Evolutionary conservation across 2,113 vertebrate genomes (phyloP), one percentile per base, ranked within the genome.

Genomic region (Pygoscelis adeliae): DNA sequence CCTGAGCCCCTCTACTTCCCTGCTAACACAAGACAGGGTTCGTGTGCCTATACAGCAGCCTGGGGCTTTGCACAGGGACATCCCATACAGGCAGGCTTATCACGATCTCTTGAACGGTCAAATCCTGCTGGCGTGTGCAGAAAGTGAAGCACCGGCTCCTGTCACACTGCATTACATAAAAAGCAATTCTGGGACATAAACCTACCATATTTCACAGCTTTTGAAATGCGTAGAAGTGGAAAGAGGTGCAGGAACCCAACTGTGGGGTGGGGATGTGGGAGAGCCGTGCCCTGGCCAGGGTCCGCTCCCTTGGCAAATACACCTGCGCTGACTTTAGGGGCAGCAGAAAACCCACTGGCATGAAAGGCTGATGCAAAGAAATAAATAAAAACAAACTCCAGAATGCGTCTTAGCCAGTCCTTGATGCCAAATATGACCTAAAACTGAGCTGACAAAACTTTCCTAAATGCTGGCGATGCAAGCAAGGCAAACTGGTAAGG

Each of bases 91-190:
- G 12, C 9, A 16, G 34, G 2, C 42, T 76, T 34, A 9, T 12
- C 62, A 20, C 0, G 0, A 49, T 12, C 42, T 73, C 47, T 15
- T 7, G 18, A 47, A 59, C 0, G 4, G 15, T 20, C 62, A 56
- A 9, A 38, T 34, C 71, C 55, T 34, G 18, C 8, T 5, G 25
- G 18, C 5, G 1, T 0, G 0, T 1, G 27, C 13, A 29, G 4
- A 8, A 27, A 26, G 38, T 0, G 6, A 30, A 91, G 26, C 56
- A 14, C 38, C 15, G 4, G 46, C 40, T 83, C 34, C 49, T 19
- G 38, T 25, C 16, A 11, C 12, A 3, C 0, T 0, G 25, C 0
- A 0, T 32, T 27, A 40, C 22, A 55, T 9, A 8, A 59, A 79
- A 82, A 70, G 2, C 25, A 40, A 1, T 15, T 34, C n/a, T 44